Evolutionary conservation across 2,113 vertebrate species (phyloP), one percentile per base, ranked within the genome.

Genomic region (Baryphthengus martii): DNA sequence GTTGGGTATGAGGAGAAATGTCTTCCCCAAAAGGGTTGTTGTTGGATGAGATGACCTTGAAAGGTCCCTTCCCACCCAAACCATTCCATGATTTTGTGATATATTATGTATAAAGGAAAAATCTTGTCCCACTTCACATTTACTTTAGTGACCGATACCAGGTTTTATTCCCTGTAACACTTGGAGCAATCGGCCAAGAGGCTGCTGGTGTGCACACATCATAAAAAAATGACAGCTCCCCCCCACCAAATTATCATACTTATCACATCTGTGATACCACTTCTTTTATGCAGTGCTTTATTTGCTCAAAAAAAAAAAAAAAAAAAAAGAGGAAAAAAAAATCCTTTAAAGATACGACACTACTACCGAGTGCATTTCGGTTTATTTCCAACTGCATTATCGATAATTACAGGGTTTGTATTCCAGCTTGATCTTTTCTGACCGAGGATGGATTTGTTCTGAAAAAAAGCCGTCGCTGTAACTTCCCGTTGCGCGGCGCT

Each of bases 81-180:
- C 14, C 9, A 9, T 17, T 29, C 28, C 29, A 17, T 28, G 28
- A 53, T 17, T 53, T 29, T 53, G 28, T 31, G 52, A 53, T 17
- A 31, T 14, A 33, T 13, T 13, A 20, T 2, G 47, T 6, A 0
- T 4, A 2, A 0, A 7, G 40, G 20, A 31, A 50, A 19, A 58
- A 20, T 42, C 56, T 39, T 47, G 20, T 28, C 62, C 40, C 49
- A 1, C 28, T 44, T 68, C 56, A 17, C 33, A 7, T 8, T 47
- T 39, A 7, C 59, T 65, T 67, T 10, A 47, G 2, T 58, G 53
- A 45, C 29, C 37, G 71, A 84, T 66, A 39, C 20, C 20, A n/a
- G 14, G 62, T 87, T 71, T 90, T 53, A 67, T 84, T 88, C 58
- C 86, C 75, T 71, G 71, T 25, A 68, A 74, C 17, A 12, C 26